phyloP scores from a whole-genome alignment of 2,113 vertebrate genomes.

The Pterocles gutturalis region DNA sequence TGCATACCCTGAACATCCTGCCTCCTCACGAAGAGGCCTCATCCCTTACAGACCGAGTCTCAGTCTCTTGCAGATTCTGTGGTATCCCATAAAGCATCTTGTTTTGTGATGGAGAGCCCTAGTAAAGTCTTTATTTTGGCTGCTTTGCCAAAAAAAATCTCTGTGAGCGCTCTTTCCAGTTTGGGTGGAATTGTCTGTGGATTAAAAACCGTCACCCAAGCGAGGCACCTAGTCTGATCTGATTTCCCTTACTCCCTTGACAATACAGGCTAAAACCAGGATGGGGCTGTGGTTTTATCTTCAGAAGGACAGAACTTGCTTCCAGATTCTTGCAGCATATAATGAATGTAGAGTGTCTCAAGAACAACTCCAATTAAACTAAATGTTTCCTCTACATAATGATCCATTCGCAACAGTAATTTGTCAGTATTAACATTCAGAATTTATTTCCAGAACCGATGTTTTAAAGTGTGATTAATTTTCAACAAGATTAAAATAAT shows the following conservation, averaged over 20 bases:
- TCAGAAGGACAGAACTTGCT: not conserved
- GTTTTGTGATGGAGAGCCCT: not conserved
- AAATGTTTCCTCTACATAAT: slow-evolving; percentile 49
- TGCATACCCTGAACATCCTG: not conserved
- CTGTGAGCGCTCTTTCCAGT: not conserved
- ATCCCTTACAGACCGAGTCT: not conserved
- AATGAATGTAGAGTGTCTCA: not conserved
- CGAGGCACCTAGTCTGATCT: not conserved
- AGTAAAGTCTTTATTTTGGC: not conserved
- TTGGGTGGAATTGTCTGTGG: not conserved
- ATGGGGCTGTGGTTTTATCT: not conserved
- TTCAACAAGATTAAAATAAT: slow-evolving; percentile 52
- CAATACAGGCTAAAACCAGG: not conserved
- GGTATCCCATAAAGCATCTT: not conserved
- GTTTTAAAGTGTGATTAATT: slow-evolving; percentile 48
- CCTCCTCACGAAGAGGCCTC: not conserved
- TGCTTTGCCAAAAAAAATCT: not conserved
- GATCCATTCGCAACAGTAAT: not conserved
- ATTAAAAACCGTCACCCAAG: not conserved
- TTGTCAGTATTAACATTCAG: slow-evolving; percentile 48
- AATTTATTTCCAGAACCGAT: slow-evolving; percentile 47
- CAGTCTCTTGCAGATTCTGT: not conserved
- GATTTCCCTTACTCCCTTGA: not conserved
- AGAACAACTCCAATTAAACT: slow-evolving; percentile 37
- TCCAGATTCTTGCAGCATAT: not conserved